phyloP scores from a whole-genome alignment of 2,797 vertebrate species.

The Florisuga fusca region DNA sequence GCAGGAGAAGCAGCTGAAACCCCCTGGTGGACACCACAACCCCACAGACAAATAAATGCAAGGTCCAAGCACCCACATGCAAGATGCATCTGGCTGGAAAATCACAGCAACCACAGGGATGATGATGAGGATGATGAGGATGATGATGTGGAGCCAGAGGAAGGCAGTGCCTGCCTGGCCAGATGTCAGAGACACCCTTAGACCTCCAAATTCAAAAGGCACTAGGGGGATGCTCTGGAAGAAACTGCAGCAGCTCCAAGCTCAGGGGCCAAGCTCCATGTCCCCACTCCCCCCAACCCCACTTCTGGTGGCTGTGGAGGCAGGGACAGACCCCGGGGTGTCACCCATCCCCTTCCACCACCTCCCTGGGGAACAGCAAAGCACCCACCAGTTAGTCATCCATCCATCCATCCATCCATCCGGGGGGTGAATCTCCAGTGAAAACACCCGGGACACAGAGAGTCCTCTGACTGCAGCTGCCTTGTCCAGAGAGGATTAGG shows the following conservation, averaged over 20 bases:
- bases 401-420: not conserved
- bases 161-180: not conserved
- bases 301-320: accelerated
- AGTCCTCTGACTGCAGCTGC: not conserved
- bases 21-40: accelerated
- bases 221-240: not conserved
- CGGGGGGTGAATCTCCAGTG: accelerated
- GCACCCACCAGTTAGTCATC: not conserved
- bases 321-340: not conserved
- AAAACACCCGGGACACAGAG: accelerated
- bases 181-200: not conserved
- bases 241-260: accelerated
- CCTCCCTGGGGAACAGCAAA: accelerated
- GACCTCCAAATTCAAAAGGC: not conserved
- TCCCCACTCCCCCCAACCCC: accelerated
- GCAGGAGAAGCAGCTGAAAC: not conserved
- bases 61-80: accelerated
- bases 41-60: accelerated
- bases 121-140: not conserved
- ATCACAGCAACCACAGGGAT: not conserved
- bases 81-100: accelerated
- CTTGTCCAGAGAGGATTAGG: not conserved
- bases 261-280: accelerated
- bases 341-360: not conserved
- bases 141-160: not conserved